Evolutionary conservation across 92 coral and sea anemone species (phyloP).

Genomic region (Palythoa caribaeorum): DNA sequence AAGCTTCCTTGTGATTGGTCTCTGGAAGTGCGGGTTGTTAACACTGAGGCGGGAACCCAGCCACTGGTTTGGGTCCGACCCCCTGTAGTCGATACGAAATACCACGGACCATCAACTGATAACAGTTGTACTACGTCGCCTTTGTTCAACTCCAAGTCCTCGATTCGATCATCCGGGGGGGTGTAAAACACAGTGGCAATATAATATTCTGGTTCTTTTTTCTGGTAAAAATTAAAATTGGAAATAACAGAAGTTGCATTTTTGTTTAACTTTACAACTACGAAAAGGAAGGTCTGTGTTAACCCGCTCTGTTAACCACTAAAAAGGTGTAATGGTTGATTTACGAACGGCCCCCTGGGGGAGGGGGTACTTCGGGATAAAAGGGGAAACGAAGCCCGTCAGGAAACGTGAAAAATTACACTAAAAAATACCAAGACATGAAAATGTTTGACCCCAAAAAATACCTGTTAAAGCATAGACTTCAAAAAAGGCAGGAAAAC

Average conservation of each 20-base stretch:
- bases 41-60: conserved; percentile 81
- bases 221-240: background rate
- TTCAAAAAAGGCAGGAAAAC: too few relatives aligned
- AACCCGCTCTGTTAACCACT: too few relatives aligned
- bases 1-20: background rate
- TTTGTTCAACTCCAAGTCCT: conserved; percentile 76
- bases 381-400: too few relatives aligned
- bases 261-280: too few relatives aligned
- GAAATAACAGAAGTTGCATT: background rate
- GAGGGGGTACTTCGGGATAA: too few relatives aligned
- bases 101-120: conserved; percentile 82
- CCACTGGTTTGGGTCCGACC: conserved; percentile 65
- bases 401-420: too few relatives aligned
- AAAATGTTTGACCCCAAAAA: too few relatives aligned
- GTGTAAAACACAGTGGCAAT: conserved; percentile 65
- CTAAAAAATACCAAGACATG: too few relatives aligned
- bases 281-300: too few relatives aligned
- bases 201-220: conserved; percentile 57
- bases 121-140: conserved; percentile 83
- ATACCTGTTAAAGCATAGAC: too few relatives aligned
- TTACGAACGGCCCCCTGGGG: too few relatives aligned
- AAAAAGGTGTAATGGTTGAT: too few relatives aligned
- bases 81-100: conserved; percentile 72
- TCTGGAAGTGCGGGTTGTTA: conserved; percentile 9
- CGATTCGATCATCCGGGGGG: conserved; percentile 75